These are phyloP conservation scores for Haliclona indistincta DNA, from an alignment of 37 sponge, comb jelly and placozoan genomes.

Conservation along the genomic window DNA sequence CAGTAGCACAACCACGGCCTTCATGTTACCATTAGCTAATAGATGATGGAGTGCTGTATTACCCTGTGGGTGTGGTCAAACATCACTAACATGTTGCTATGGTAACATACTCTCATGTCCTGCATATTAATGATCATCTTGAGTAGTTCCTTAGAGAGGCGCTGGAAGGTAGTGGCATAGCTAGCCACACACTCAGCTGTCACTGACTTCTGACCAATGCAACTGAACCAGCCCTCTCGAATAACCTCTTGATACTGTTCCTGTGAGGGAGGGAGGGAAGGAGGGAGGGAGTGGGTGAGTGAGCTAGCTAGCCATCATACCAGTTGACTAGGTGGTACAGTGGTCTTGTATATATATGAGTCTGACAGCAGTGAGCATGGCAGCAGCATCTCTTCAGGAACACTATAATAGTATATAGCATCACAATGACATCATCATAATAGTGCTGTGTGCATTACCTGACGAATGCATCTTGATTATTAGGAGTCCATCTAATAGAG, in stretches of 20 bases:
- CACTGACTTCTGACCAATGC: conserved; percentile 53
- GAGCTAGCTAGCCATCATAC: conserved; percentile 16
- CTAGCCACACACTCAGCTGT: conserved; percentile 35
- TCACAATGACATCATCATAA: background rate
- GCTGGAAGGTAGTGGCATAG: conserved; percentile 40
- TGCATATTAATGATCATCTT: conserved; percentile 50
- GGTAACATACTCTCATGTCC: conserved; percentile 42
- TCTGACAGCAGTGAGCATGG: conserved; percentile 61
- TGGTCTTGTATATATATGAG: conserved; percentile 7
- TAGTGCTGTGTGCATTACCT: conserved; percentile 11
- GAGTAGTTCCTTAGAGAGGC: conserved; percentile 42
- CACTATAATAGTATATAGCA: conserved; percentile 9
- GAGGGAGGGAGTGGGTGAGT: background rate
- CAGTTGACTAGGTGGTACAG: background rate
- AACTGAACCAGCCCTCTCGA: conserved; percentile 49
- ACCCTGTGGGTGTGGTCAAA: conserved; percentile 24
- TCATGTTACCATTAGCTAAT: conserved; percentile 42
- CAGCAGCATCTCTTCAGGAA: conserved; percentile 46
- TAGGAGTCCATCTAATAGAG: conserved; percentile 19
- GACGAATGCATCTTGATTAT: conserved; percentile 33
- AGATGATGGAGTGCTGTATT: conserved; percentile 67
- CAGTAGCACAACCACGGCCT: conserved; percentile 25
- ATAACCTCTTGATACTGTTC: conserved; percentile 25
- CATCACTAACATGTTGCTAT: background rate
- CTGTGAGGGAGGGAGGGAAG: conserved; percentile 4